Base-by-base conservation (phyloP, 2,113 vertebrate genomes). In the Calyptommatus sinebrachiatus region DNA sequence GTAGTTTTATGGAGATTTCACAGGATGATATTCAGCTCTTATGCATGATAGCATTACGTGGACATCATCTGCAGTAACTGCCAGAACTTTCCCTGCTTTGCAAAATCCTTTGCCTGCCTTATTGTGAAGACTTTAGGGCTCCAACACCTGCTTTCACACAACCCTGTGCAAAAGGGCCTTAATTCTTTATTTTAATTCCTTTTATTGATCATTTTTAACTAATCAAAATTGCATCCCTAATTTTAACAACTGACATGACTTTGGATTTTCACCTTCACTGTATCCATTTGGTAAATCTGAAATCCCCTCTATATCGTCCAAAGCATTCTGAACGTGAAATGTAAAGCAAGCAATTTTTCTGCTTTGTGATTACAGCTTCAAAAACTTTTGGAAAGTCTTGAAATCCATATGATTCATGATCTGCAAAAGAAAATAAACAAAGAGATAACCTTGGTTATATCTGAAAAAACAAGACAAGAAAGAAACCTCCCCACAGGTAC, bases 381-480 rank as follows among this genome's bases (percentile, higher is more conserved):
- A 86, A 94, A 94, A 31, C 93, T 96, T 81, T 88, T 96, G 89
- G 94, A 97, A 93, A 94, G 86, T 81, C 84, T 91, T 26, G 93
- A 96, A 91, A 93, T 92, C 60, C 92, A 94, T 77, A 94, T 93
- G 95, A 95, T 96, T 82, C 85, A 78, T 81, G 88, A 94, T 8
- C 80, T 93, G 76, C 86, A 93, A 86, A 95, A 87, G 85, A 96
- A 91, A 90, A 90, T 95, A 67, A 91, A 83, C 71, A 86, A 85
- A 78, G 91, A 95, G 70, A 82, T 91, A 35, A 93, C 83, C 8
- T 85, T 94, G 82, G 90, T 94, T 81, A 87, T 91, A 70, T 93
- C 94, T 71, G 96, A 96, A 92, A 92, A 91, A 82, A 88, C 89
- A 3, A 90, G 89, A 63, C 81, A 92, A 80, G 88, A 92, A 11